Evolutionary conservation across 2,888 invertebrate species (phyloP).

Genomic region (Agriopis aurantiaria): DNA sequence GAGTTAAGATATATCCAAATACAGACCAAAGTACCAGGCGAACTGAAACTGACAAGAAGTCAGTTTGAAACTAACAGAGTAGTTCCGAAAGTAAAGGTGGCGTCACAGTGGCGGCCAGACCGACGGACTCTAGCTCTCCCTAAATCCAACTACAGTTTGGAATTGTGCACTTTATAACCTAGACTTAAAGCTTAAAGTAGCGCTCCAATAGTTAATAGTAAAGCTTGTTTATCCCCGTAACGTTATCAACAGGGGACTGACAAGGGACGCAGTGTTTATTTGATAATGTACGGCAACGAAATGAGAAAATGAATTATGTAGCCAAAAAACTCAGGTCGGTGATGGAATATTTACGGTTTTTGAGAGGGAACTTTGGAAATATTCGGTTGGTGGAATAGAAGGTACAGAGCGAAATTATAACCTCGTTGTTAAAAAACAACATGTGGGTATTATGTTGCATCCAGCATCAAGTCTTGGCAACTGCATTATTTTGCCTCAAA

Average conservation of each 20-base stretch:
- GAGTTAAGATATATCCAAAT: conserved; percentile 23
- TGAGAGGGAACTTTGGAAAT: neutral
- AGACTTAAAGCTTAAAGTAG: conserved; percentile 24
- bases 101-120: conserved; percentile 48
- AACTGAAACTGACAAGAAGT: conserved; percentile 41
- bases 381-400: neutral
- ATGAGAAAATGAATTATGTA: conserved; percentile 39
- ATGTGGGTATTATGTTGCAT: too few relatives aligned
- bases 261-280: conserved; percentile 54
- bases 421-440: too few relatives aligned
- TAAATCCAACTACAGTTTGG: conserved; percentile 18
- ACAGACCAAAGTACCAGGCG: conserved; percentile 47
- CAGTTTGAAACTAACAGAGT: conserved; percentile 24
- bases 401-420: neutral
- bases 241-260: conserved; percentile 49
- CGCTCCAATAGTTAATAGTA: conserved; percentile 1
- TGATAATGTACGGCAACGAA: conserved; percentile 43
- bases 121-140: conserved; percentile 41
- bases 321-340: conserved; percentile 24
- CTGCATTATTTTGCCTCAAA: too few relatives aligned
- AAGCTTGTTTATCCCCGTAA: conserved; percentile 43
- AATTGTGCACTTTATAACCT: conserved; percentile 23
- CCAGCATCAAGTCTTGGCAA: too few relatives aligned
- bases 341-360: conserved; percentile 25
- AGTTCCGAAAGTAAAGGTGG: conserved; percentile 40